phyloP scores from a whole-genome alignment of 2,113 vertebrate species.

The Murina feae region DNA sequence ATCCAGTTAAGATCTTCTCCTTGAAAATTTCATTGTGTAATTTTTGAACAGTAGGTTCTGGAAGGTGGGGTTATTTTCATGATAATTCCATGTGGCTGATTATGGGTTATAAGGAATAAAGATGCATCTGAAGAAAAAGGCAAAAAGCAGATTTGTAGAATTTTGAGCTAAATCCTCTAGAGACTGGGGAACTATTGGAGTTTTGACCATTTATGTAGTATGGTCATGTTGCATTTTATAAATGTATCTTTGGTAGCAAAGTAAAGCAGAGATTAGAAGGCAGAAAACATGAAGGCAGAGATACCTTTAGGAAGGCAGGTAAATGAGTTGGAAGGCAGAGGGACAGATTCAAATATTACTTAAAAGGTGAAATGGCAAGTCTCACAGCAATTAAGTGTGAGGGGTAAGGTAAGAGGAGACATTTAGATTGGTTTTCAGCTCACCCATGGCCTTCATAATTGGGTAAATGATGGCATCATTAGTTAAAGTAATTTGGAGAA shows the following conservation, averaged over 20 bases:
- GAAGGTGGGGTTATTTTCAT: neutral
- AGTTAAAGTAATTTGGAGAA: conserved; percentile 42
- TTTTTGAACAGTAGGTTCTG: neutral
- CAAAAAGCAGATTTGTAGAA: neutral
- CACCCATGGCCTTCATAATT: neutral
- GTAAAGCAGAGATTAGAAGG: neutral
- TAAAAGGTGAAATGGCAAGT: neutral
- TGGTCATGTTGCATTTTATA: neutral
- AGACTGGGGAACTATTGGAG: neutral
- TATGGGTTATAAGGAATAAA: neutral
- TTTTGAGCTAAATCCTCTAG: neutral
- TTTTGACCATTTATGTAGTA: neutral
- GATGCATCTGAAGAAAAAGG: neutral
- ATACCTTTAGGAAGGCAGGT: neutral
- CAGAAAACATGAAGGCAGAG: neutral
- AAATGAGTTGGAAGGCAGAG: neutral
- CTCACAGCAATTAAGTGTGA: neutral
- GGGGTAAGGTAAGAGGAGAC: neutral
- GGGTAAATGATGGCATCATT: neutral
- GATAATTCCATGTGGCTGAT: neutral
- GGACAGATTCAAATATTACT: neutral
- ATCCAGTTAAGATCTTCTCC: neutral
- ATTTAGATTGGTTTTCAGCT: conserved; percentile 15
- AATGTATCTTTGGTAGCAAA: neutral
- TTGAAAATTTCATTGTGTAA: neutral